Conservation (phyloP, 2,797 vertebrate genomes). For the Pipistrellus nathusii region DNA sequence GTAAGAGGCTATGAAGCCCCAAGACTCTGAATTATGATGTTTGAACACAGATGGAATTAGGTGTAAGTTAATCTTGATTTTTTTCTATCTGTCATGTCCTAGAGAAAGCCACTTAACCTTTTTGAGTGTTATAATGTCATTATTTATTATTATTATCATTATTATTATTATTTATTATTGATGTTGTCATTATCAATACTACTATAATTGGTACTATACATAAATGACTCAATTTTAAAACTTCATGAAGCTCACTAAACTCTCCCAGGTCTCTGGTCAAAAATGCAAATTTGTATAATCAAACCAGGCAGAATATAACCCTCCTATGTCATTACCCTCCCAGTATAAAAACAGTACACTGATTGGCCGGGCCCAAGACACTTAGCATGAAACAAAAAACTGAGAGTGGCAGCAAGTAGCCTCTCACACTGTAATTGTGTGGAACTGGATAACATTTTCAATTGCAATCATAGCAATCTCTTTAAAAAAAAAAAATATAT, state of each 20-base stretch:
- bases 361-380: background rate
- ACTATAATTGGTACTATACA: background rate
- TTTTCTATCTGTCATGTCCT: background rate
- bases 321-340: background rate
- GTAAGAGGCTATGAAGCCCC: background rate
- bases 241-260: conserved; percentile 54
- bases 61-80: conserved; percentile 8
- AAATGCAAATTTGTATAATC: conserved; percentile 49
- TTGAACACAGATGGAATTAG: background rate
- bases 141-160: background rate
- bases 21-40: background rate
- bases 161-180: background rate
- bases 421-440: background rate
- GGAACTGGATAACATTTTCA: background rate
- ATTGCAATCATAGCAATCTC: conserved; percentile 17
- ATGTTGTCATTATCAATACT: background rate
- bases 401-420: background rate
- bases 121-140: background rate
- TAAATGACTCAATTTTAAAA: conserved; percentile 51
- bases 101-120: conserved; percentile 28
- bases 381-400: background rate
- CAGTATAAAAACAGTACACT: background rate
- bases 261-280: conserved; percentile 45
- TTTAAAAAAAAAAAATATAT: too few relatives aligned
- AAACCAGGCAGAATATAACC: conserved; percentile 2